Evolutionary conservation across 2,113 vertebrate genomes (phyloP), one percentile per base, ranked within the genome.

Genomic region (Vulpes vulpes): DNA sequence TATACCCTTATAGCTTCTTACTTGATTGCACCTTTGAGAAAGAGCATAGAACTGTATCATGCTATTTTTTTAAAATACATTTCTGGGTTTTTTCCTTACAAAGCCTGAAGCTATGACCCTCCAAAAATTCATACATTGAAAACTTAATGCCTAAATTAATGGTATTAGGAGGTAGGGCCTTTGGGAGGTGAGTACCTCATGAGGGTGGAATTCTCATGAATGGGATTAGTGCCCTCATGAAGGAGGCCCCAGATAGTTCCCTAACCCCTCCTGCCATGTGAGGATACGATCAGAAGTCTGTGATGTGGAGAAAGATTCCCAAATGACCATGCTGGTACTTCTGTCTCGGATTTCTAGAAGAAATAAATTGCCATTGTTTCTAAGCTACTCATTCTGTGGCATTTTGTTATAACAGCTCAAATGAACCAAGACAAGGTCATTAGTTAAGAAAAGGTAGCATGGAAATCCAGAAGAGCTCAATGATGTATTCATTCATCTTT

Each of bases 11-110:
- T 0, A 65, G 15, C 30, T 92, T 91, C 32, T 69, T 74, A 4
- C 84, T 71, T 97, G 71, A 84, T 59, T 59, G 17, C 16, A 94
- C 38, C 3, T 79, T 94, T 87, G 83, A 55, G 83, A 96, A 92
- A 80, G 5, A 96, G 23, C 57, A 15, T 5, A 83, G 53, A 67
- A 59, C 8, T 59, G 7, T 23, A 12, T 9, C 43, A 38, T 89
- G 51, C 27, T 27, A 49, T 51, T 55, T 53, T 89, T 30, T 86
- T 23, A 11, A 5, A 6, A 81, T 20, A 22, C 69, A 3, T 93
- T 94, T 90, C 55, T 92, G 65, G 27, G 1, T 7, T 90, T 95
- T 96, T 69, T 57, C 83, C 49, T 96, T 53, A 43, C 8, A 84
- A 80, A 11, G 15, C 11, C 67, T 88, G 8, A 67, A 82, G 5